phyloP scores from a whole-genome alignment of 1,140 invertebrate species.

The Ectropis grisescens region DNA sequence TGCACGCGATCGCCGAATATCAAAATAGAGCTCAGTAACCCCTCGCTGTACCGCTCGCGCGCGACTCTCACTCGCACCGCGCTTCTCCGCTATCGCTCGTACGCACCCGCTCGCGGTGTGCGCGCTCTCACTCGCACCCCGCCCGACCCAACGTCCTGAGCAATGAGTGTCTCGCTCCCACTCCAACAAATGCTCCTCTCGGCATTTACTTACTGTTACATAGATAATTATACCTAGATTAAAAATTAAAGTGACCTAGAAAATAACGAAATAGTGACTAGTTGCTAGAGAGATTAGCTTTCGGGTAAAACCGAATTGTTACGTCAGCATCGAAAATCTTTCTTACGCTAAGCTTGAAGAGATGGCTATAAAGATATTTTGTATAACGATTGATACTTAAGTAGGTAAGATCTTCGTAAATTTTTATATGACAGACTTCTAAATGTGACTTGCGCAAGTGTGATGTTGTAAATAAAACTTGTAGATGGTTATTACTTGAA shows the following conservation, averaged over 20 bases:
- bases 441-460: constrained; percentile 55
- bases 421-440: constrained; percentile 62
- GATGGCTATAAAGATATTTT: constrained; percentile 56
- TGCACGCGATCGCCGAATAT: constrained; percentile 53
- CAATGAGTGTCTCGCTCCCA: constrained; percentile 12
- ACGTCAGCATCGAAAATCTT: constrained; percentile 25
- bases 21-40: constrained; percentile 44
- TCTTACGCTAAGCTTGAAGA: constrained; percentile 35
- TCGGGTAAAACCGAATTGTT: constrained; percentile 19
- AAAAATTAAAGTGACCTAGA: constrained; percentile 39
- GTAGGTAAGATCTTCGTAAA: constrained; percentile 52
- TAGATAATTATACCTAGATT: constrained; percentile 27
- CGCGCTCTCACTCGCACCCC: constrained; percentile 14
- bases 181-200: constrained; percentile 24
- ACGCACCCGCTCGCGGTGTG: constrained; percentile 2
- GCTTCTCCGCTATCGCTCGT: background rate
- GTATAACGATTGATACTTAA: constrained; percentile 55
- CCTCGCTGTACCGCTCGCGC: constrained; percentile 29
- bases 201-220: constrained; percentile 44
- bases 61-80: background rate
- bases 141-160: constrained; percentile 1
- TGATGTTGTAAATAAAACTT: constrained; percentile 57
- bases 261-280: constrained; percentile 34
- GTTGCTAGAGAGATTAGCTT: constrained; percentile 35
- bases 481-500: constrained; percentile 18